Evolutionary conservation across 2,113 vertebrate species (phyloP).

Genomic region (Triplophysa tibetana): DNA sequence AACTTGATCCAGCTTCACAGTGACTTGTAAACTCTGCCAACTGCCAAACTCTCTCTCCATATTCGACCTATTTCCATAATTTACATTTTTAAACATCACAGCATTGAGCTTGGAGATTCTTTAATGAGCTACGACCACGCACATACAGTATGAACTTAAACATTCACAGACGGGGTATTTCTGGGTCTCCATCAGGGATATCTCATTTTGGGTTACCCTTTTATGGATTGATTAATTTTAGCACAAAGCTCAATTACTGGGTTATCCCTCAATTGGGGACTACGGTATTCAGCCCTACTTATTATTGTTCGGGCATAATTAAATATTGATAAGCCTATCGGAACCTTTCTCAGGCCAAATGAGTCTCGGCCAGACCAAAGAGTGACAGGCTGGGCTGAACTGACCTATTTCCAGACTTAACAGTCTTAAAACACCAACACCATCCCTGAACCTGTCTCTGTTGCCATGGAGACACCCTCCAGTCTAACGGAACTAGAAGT

Average conservation of each 20-base stretch:
- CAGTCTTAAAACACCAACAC: slow-evolving; percentile 64
- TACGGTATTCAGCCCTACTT: slow-evolving; percentile 14
- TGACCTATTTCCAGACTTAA: slow-evolving; percentile 72
- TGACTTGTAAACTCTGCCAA: slow-evolving; percentile 61
- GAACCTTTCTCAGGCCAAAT: slow-evolving; percentile 25
- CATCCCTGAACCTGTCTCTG: slow-evolving; percentile 66
- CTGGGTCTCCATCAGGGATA: slow-evolving; percentile 39
- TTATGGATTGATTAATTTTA: slow-evolving; percentile 55
- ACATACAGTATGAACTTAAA: slow-evolving; percentile 32
- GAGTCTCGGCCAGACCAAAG: slow-evolving; percentile 14
- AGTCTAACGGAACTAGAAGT: slow-evolving; percentile 59
- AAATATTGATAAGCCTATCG: slow-evolving; percentile 56
- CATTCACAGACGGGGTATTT: slow-evolving; percentile 7
- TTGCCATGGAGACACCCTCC: slow-evolving; percentile 78
- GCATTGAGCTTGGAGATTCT: slow-evolving; percentile 60
- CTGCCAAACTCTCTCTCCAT: slow-evolving; percentile 66
- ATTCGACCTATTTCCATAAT: slow-evolving; percentile 78
- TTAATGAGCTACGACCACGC: slow-evolving; percentile 51
- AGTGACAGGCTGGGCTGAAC: slow-evolving; percentile 48
- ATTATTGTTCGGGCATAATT: slow-evolving; percentile 47
- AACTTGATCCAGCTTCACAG: slow-evolving; percentile 61
- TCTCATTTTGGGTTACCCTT: not conserved
- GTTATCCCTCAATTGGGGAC: not conserved
- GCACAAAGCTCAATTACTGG: slow-evolving; percentile 30
- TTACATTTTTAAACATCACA: slow-evolving; percentile 71